Evolutionary conservation across 1,140 invertebrate genomes (phyloP), one percentile per base, ranked within the genome.

Genomic region (Sinella curviseta): DNA sequence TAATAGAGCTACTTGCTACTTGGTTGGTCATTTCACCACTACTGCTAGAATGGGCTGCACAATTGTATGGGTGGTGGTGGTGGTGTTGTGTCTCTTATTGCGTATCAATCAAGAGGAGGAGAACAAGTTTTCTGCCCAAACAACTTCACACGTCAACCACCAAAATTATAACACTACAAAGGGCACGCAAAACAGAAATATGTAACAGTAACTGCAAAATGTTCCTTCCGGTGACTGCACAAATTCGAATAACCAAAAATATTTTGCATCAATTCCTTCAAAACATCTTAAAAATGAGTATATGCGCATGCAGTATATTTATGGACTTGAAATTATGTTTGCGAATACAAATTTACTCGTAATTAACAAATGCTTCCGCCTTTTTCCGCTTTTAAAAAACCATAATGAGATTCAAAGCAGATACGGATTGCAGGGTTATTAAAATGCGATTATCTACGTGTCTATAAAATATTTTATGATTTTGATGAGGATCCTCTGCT

Each of bases 331-430:
- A 65, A 65, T 17, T 65, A 16, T 65, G 57, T n/a, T 65, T 48
- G 39, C 20, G 20, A 48, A 48, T 48, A 12, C 20, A n/a, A n/a
- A n/a, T 48, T 48, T 20, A 48, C 39, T 48, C 39, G 24, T 70
- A 70, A 70, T 70, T 70, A 70, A 33, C 28, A 30, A 14, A 70
- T 70, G 31, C 65, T 70, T 70, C 65, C 65, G 65, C 26, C 65
- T 70, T 70, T 70, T 65, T 26, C n/a, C n/a, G n/a, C n/a, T n/a
- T n/a, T n/a, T n/a, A 8, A 60, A 60, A 60, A 60, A 60, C 24
- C 24, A 60, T 60, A 60, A 60, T 48, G 39, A 48, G 39, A 48
- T 8, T 17, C 39, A 17, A 48, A n/a, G n/a, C n/a, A n/a, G n/a
- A n/a, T n/a, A n/a, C n/a, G n/a, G n/a, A n/a, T n/a, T n/a, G n/a